These are phyloP conservation scores for Micromussa lordhowensis DNA, from an alignment of 92 coral and sea anemone genomes.

Conservation along the genomic window DNA sequence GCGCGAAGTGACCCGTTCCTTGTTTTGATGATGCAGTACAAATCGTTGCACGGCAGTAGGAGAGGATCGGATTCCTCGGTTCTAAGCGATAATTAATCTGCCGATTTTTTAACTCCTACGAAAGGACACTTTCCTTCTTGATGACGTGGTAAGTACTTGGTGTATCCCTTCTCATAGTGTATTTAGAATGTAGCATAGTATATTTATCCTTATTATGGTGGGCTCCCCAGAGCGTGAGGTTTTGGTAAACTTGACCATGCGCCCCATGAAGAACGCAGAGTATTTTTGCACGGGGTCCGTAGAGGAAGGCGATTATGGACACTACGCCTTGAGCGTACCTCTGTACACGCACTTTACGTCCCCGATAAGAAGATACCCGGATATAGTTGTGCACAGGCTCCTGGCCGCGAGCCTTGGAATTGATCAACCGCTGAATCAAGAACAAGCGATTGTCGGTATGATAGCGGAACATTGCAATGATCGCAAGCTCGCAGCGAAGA, in stretches of 20 bases:
- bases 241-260: conserved; percentile 89
- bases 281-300: conserved; percentile 91
- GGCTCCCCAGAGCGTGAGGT: conserved; percentile 90
- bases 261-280: conserved; percentile 97
- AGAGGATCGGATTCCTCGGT: conserved; percentile 9
- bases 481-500: conserved; percentile 88
- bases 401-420: conserved; percentile 92
- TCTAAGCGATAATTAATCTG: background rate
- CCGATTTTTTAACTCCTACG: background rate
- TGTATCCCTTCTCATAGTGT: too few species aligned
- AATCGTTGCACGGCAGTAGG: conserved; percentile 32
- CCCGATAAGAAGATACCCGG: conserved; percentile 96
- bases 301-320: conserved; percentile 81
- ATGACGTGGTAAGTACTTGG: too few species aligned
- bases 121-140: background rate
- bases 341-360: conserved; percentile 99
- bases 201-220: too few species aligned
- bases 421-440: conserved; percentile 71
- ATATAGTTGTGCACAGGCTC: conserved; percentile 92
- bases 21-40: conserved; percentile 90
- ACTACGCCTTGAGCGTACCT: conserved; percentile 94
- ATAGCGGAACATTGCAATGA: conserved; percentile 90
- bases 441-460: conserved; percentile 67
- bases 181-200: too few species aligned
- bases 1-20: conserved; percentile 91